Evolutionary conservation across 2,113 vertebrate genomes (phyloP).

Genomic region (Fregetta grallaria): DNA sequence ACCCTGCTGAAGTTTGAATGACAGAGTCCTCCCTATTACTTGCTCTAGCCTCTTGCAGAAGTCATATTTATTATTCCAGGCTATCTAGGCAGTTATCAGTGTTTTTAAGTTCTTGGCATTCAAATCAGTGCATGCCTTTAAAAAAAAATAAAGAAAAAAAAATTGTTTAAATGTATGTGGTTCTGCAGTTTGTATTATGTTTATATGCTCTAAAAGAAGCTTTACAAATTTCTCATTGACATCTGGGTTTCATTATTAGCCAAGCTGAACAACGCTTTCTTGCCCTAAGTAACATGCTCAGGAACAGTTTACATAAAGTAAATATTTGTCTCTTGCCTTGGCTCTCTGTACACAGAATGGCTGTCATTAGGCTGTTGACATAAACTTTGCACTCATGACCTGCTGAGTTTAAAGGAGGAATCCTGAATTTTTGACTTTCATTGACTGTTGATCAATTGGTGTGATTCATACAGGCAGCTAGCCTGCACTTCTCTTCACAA

Average conservation of each 20-base stretch:
- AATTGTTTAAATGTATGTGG: background rate
- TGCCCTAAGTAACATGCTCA: constrained; percentile 27
- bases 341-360: background rate
- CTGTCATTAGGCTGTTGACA: constrained; percentile 9
- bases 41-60: background rate
- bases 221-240: constrained; percentile 16
- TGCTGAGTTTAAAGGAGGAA: background rate
- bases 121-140: background rate
- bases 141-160: background rate
- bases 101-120: background rate
- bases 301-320: constrained; percentile 42
- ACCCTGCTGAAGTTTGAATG: background rate
- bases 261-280: background rate
- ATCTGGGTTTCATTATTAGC: constrained; percentile 45
- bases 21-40: background rate
- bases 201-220: background rate
- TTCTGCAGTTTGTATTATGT: background rate
- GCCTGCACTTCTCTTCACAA: background rate
- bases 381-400: constrained; percentile 34
- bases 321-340: constrained; percentile 56
- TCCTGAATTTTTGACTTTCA: background rate
- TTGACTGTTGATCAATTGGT: background rate
- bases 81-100: background rate
- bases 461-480: background rate
- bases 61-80: background rate